phyloP scores from a whole-genome alignment of 2,888 invertebrate species.

The Nemapogon koenigi region DNA sequence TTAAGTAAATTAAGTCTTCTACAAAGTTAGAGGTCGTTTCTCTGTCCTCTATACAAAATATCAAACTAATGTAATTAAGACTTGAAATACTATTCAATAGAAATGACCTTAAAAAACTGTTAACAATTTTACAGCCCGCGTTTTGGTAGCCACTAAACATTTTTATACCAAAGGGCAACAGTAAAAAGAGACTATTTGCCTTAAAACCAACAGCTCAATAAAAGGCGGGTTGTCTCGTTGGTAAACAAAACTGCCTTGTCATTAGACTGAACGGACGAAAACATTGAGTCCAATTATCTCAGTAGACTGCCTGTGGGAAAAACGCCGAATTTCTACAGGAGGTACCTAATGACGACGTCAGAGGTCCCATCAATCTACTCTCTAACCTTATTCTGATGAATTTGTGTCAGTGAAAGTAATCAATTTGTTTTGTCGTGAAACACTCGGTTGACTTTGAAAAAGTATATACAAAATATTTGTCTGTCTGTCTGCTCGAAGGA shows the following conservation, averaged over 20 bases:
- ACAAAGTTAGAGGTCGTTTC: too few relatives aligned
- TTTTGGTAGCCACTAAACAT: conserved; percentile 4
- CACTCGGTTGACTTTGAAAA: too few relatives aligned
- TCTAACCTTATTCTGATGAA: conserved; percentile 21
- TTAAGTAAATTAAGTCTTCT: too few relatives aligned
- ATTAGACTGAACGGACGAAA: conserved; percentile 51
- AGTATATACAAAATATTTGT: too few relatives aligned
- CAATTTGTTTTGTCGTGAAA: too few relatives aligned
- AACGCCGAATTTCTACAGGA: conserved; percentile 35
- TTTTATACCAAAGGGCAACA: conserved; percentile 4
- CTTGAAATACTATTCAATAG: too few relatives aligned
- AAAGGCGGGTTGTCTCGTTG: conserved; percentile 45
- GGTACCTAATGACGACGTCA: conserved; percentile 59
- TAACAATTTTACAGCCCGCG: conserved; percentile 6
- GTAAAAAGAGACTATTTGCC: conserved; percentile 5
- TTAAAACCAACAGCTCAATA: conserved; percentile 43
- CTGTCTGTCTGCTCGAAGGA: too few relatives aligned
- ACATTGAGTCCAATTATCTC: conserved; percentile 56
- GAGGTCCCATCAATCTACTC: conserved; percentile 52
- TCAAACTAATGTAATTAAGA: too few relatives aligned
- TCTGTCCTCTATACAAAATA: too few relatives aligned
- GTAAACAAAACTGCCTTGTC: conserved; percentile 58
- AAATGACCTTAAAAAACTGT: neutral
- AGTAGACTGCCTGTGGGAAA: conserved; percentile 25
- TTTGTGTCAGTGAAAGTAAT: too few relatives aligned